Evolutionary conservation across 2,797 vertebrate genomes (phyloP).

Genomic region (Esox masquinongy): DNA sequence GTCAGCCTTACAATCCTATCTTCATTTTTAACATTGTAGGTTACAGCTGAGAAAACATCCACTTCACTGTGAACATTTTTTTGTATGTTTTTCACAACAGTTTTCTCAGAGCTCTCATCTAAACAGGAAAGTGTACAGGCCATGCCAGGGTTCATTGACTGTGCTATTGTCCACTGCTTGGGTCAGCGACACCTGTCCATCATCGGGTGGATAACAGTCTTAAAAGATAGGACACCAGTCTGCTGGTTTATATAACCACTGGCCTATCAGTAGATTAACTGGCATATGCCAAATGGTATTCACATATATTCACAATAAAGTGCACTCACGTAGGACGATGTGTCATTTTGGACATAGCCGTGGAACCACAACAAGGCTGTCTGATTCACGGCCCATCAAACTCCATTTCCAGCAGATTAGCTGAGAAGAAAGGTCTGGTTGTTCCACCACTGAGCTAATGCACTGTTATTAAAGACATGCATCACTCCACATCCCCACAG

Average conservation of each 20-base stretch:
- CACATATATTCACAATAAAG: not conserved
- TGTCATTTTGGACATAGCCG: not conserved
- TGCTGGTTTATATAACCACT: not conserved
- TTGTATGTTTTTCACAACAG: not conserved
- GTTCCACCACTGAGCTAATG: conserved; percentile 35
- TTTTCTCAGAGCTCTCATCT: not conserved
- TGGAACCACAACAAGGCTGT: conserved; percentile 17
- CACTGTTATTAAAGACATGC: conserved; percentile 48
- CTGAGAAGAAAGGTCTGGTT: conserved; percentile 33
- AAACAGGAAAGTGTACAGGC: conserved; percentile 44
- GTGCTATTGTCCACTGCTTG: conserved; percentile 29
- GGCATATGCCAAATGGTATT: not conserved
- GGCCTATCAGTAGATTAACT: not conserved
- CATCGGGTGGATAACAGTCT: conserved; percentile 10
- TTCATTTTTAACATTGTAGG: not conserved
- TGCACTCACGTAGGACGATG: not conserved
- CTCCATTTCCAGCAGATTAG: conserved; percentile 49
- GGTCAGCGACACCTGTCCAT: conserved; percentile 62
- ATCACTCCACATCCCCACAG: conserved; percentile 7
- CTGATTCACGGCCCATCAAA: conserved; percentile 58
- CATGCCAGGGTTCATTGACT: conserved; percentile 18
- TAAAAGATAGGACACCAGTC: conserved; percentile 29
- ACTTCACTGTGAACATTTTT: not conserved
- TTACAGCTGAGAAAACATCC: not conserved
- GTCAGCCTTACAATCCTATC: no score